Evolutionary conservation across 2,113 vertebrate species (phyloP).

Genomic region (Pelecanoides urinatrix): DNA sequence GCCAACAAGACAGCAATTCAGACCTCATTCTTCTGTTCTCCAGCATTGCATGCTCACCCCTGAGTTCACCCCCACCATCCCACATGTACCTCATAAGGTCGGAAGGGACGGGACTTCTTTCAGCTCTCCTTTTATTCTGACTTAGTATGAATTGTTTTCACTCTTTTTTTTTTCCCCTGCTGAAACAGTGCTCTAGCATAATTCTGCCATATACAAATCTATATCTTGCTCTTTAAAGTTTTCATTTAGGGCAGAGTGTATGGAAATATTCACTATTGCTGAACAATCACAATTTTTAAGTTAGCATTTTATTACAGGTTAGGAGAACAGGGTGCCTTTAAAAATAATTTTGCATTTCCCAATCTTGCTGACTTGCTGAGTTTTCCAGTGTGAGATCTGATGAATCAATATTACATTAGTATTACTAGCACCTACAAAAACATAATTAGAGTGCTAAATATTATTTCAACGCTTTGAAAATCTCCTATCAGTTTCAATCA

Average conservation of each 20-base stretch:
- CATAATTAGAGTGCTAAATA: conserved; percentile 48
- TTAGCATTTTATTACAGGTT: not conserved
- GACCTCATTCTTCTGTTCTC: not conserved
- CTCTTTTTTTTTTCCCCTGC: not conserved
- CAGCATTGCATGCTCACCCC: not conserved
- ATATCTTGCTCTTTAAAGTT: not conserved
- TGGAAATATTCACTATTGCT: not conserved
- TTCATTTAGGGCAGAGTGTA: not conserved
- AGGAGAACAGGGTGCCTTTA: not conserved
- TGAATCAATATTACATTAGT: conserved; percentile 48
- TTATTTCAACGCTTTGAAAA: conserved; percentile 36
- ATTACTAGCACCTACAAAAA: conserved; percentile 48
- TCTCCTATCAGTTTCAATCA: conserved; percentile 20
- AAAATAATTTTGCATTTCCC: not conserved
- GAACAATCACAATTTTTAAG: not conserved
- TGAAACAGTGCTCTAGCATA: not conserved
- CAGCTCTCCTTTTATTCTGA: not conserved
- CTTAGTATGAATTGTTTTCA: not conserved
- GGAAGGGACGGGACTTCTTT: not conserved
- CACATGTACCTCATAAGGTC: not conserved
- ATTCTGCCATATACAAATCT: not conserved
- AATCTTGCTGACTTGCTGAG: conserved; percentile 9
- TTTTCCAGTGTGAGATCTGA: not conserved
- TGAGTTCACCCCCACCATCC: not conserved
- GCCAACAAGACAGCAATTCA: conserved; percentile 48